Conservation (phyloP, 2,888 invertebrate genomes). For the Cinara cedri region DNA sequence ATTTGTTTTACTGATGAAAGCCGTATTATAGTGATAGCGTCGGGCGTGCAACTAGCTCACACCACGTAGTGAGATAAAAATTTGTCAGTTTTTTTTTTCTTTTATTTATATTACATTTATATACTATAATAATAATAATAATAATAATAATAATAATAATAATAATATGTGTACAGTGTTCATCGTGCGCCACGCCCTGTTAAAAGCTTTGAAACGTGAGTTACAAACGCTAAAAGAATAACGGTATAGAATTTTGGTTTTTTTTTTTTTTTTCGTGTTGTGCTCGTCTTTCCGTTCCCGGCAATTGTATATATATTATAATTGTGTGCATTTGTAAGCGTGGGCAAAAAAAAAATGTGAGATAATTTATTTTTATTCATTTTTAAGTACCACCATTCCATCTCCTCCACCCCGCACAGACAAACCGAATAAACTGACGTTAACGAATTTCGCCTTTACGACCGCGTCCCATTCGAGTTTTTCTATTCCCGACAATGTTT, state of each 20-base stretch:
- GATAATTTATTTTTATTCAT: not conserved
- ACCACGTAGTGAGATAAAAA: conserved; percentile 8
- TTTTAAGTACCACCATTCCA: too few species aligned
- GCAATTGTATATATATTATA: not conserved
- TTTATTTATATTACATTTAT: conserved; percentile 4
- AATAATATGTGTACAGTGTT: not conserved
- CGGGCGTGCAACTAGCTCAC: not conserved
- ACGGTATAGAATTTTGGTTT: not conserved
- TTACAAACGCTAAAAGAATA: conserved; percentile 37
- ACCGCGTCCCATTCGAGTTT: not conserved
- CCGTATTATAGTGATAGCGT: not conserved
- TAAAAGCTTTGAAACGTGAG: conserved; percentile 52
- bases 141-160: too few species aligned
- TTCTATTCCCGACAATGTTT: not conserved
- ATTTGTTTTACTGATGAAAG: conserved; percentile 5
- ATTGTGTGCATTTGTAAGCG: not conserved
- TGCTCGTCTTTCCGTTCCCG: not conserved
- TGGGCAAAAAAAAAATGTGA: not conserved
- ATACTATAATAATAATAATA: not conserved
- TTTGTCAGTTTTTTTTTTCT: conserved; percentile 25
- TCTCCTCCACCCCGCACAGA: too few species aligned
- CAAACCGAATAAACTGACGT: too few species aligned
- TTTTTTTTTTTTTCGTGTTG: not conserved
- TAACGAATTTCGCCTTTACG: not conserved
- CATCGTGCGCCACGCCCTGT: conserved; percentile 36